Evolutionary conservation across 2,797 vertebrate species (phyloP).

Genomic region (Hydrolagus colliei): DNA sequence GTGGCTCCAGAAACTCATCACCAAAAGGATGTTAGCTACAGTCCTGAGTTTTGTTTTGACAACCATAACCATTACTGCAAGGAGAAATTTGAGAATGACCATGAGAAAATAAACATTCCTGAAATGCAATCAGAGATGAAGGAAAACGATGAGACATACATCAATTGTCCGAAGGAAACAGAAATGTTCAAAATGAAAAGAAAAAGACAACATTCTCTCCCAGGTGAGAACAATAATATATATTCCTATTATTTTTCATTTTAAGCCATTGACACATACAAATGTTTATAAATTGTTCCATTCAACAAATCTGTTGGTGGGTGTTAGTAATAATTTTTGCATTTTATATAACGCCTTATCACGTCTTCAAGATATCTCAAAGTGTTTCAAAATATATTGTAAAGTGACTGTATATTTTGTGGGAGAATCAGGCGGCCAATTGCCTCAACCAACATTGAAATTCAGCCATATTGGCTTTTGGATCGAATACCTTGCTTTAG

Average conservation of each 20-base stretch:
- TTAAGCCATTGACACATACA: neutral
- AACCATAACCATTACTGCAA: conserved; percentile 73
- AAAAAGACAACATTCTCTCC: conserved; percentile 51
- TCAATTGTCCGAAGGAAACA: neutral
- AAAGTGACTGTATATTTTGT: no score
- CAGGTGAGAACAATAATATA: neutral
- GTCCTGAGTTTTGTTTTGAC: conserved; percentile 52
- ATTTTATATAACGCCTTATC: no score
- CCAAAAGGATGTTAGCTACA: conserved; percentile 47
- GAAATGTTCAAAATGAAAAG: conserved; percentile 67
- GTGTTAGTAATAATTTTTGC: no score
- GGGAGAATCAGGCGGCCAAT: no score
- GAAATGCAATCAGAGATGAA: conserved; percentile 53
- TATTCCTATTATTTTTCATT: neutral
- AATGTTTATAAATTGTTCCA: no score
- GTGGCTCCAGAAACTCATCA: neutral
- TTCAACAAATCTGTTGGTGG: no score
- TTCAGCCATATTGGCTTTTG: neutral
- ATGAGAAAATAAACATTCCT: conserved; percentile 49
- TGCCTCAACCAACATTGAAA: no score
- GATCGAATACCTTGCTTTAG: neutral
- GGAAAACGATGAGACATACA: conserved; percentile 39
- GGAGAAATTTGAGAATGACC: conserved; percentile 61
- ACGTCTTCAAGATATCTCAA: no score
- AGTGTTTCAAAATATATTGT: no score